These are phyloP conservation scores for Mormyrus lacerda DNA, from an alignment of 2,113 vertebrate species.

Conservation along the genomic window DNA sequence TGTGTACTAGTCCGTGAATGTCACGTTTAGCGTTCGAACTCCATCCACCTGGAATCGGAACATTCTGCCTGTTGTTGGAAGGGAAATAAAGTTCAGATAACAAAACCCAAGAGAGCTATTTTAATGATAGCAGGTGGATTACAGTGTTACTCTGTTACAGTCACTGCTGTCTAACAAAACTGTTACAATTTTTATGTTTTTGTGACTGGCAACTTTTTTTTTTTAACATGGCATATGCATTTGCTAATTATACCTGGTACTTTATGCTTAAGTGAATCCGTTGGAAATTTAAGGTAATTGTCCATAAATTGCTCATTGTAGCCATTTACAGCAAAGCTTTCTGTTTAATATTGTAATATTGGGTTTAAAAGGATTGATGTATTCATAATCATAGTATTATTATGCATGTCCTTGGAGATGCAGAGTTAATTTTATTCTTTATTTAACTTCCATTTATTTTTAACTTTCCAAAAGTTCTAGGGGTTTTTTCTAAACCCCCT, in stretches of 20 bases:
- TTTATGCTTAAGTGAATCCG: neutral
- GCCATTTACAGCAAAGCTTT: neutral
- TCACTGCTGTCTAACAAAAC: neutral
- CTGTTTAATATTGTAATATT: neutral
- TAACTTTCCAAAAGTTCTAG: neutral
- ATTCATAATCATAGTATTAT: neutral
- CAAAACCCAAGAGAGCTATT: neutral
- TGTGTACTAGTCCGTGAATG: slow-evolving; percentile 19
- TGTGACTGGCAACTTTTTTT: neutral
- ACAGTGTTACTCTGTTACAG: neutral
- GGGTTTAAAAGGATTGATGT: neutral
- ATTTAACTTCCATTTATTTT: slow-evolving; percentile 1
- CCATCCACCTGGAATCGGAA: slow-evolving; percentile 42
- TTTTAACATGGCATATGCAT: neutral
- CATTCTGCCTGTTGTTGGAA: slow-evolving; percentile 27
- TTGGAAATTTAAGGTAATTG: neutral
- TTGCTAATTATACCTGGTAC: neutral
- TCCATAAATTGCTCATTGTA: neutral
- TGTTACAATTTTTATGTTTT: neutral
- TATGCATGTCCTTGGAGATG: neutral
- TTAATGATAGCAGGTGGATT: neutral
- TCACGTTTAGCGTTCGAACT: slow-evolving; percentile 41
- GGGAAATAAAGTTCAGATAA: slow-evolving; percentile 32
- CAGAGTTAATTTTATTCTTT: neutral
- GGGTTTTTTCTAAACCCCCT: neutral